Conservation (phyloP, 2,113 vertebrate genomes). For the Pedionomus torquatus region DNA sequence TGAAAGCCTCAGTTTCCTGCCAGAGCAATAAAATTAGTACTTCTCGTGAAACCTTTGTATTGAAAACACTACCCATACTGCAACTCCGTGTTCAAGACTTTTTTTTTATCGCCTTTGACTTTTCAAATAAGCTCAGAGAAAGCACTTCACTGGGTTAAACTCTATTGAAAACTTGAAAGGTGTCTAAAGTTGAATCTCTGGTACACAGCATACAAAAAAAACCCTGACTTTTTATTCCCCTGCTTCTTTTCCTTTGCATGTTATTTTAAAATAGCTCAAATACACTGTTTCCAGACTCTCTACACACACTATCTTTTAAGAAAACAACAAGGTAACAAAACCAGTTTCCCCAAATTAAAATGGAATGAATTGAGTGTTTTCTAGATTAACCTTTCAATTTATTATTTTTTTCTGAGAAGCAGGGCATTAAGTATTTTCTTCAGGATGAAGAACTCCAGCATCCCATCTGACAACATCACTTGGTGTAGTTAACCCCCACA, state of each 20-base stretch:
- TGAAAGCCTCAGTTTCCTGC: slow-evolving; percentile 47
- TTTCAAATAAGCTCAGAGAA: neutral
- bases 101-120: neutral
- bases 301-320: neutral
- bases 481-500: neutral
- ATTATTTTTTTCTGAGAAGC: neutral
- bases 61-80: neutral
- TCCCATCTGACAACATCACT: neutral
- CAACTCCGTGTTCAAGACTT: neutral
- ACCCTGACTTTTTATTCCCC: neutral
- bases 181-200: neutral
- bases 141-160: neutral
- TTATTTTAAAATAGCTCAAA: neutral
- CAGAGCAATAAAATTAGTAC: neutral
- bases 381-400: neutral
- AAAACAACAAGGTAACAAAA: neutral
- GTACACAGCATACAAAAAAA: neutral
- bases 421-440: neutral
- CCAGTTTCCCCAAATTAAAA: neutral
- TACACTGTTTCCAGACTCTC: neutral
- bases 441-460: neutral
- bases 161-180: neutral
- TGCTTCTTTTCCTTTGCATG: neutral
- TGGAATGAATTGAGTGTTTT: neutral
- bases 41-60: neutral